These are phyloP conservation scores for Speoplatyrhinus poulsoni DNA, from an alignment of 2,113 vertebrate genomes.

Conservation along the genomic window DNA sequence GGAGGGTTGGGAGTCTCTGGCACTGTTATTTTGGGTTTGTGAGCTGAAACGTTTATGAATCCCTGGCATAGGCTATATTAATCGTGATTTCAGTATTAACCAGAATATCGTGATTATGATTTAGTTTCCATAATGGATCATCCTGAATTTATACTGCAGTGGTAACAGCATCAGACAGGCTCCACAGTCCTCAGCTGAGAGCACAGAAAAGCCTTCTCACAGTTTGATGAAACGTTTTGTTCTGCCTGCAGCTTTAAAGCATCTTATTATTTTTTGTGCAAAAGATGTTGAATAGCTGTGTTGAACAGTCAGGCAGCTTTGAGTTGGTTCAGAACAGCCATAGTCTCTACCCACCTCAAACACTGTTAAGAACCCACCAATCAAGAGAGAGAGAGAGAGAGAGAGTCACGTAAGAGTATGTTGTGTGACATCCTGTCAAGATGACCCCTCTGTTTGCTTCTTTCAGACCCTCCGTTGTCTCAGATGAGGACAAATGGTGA, in stretches of 20 bases:
- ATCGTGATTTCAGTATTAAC: no score
- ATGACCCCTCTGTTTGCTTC: slow-evolving; percentile 2
- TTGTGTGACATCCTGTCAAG: slow-evolving; percentile 36
- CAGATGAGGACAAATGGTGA: slow-evolving; percentile 88
- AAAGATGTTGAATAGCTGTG: slow-evolving; percentile 72
- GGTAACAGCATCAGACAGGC: neutral
- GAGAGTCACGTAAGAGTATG: slow-evolving; percentile 69
- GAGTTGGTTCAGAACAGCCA: slow-evolving; percentile 60
- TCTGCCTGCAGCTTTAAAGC: slow-evolving; percentile 51
- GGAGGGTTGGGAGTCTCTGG: no score
- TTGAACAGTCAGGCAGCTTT: slow-evolving; percentile 56
- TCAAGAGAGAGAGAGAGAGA: slow-evolving; percentile 57
- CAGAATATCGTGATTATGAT: no score
- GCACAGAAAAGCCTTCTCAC: neutral
- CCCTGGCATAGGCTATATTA: no score
- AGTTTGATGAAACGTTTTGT: neutral
- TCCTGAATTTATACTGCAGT: neutral
- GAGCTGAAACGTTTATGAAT: no score
- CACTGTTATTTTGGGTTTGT: no score
- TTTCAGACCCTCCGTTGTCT: slow-evolving; percentile 78
- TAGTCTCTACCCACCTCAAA: slow-evolving; percentile 66
- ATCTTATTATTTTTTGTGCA: slow-evolving; percentile 31
- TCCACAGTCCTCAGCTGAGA: neutral
- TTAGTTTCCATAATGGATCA: neutral
- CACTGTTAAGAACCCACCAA: slow-evolving; percentile 48